Evolutionary conservation across 2,113 vertebrate species (phyloP).

Genomic region (Nansenia antarctica): DNA sequence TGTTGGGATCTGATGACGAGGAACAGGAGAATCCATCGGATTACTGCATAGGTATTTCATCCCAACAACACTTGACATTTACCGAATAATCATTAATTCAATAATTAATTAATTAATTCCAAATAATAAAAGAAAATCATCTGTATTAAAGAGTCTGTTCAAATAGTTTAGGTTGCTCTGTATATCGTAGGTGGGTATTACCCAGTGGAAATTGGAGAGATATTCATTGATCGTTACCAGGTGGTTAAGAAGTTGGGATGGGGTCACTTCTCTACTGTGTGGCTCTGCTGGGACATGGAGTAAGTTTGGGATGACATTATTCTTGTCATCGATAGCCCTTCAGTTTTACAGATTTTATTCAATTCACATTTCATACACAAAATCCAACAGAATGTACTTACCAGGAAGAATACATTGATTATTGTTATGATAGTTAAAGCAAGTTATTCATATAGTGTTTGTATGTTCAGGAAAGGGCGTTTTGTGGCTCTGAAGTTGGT

Average conservation of each 20-base stretch:
- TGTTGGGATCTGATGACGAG: slow-evolving; percentile 48
- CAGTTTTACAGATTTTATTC: too few relatives aligned
- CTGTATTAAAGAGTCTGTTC: not conserved
- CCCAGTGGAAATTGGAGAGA: slow-evolving; percentile 65
- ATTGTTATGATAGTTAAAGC: not conserved
- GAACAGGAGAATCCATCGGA: slow-evolving; percentile 70
- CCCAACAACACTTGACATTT: too few relatives aligned
- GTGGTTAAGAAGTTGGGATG: slow-evolving; percentile 74
- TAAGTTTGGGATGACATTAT: slow-evolving; percentile 44
- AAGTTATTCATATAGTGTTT: slow-evolving; percentile 2
- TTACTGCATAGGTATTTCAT: slow-evolving; percentile 60
- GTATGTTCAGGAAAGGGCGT: slow-evolving; percentile 54
- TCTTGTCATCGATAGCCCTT: not conserved
- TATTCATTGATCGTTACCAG: slow-evolving; percentile 69
- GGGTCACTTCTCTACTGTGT: slow-evolving; percentile 77
- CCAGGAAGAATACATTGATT: too few relatives aligned
- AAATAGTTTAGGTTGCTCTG: not conserved
- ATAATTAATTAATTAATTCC: not conserved
- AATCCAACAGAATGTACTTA: too few relatives aligned
- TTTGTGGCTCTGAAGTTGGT: slow-evolving; percentile 86
- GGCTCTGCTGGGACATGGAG: slow-evolving; percentile 75
- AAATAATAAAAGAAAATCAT: not conserved
- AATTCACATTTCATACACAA: too few relatives aligned
- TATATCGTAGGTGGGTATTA: slow-evolving; percentile 71
- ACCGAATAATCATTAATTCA: too few relatives aligned